phyloP scores from a whole-genome alignment of 2,888 invertebrate genomes.

The Laspeyria flexula region DNA sequence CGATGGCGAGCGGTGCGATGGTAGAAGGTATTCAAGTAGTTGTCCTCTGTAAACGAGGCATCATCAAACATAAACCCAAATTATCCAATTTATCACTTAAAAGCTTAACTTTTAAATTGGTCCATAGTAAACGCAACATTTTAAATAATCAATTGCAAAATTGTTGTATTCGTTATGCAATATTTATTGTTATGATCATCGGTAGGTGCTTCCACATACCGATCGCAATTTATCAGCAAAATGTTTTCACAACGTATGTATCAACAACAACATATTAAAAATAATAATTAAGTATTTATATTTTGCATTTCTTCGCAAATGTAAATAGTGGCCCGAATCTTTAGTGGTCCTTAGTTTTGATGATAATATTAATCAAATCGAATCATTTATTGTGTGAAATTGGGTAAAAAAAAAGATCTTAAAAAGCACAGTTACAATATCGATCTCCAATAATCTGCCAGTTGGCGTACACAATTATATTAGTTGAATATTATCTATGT shows the following conservation, averaged over 20 bases:
- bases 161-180: conserved; percentile 66
- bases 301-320: conserved; percentile 30
- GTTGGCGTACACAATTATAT: too few species aligned
- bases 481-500: too few species aligned
- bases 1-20: too few species aligned
- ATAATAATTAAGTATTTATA: conserved; percentile 23
- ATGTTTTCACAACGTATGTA: conserved; percentile 66
- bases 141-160: conserved; percentile 44
- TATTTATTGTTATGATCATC: conserved; percentile 62
- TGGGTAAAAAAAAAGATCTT: too few species aligned
- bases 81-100: conserved; percentile 7
- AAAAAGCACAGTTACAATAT: too few species aligned
- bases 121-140: conserved; percentile 23
- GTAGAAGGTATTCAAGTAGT: too few species aligned
- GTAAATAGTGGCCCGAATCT: conserved; percentile 10
- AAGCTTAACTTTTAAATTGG: conserved; percentile 5
- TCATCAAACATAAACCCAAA: too few species aligned
- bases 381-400: too few species aligned
- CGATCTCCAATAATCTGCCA: too few species aligned
- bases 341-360: conserved; percentile 8
- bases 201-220: conserved; percentile 77
- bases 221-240: conserved; percentile 68
- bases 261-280: conserved; percentile 58
- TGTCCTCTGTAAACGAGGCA: too few species aligned
- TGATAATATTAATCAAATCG: too few species aligned